A percentile compares a stretch with the other conserved stretches of the same genome.
Conservation (phyloP, 2,888 invertebrate genomes). For the Leptopilina syphax region DNA sequence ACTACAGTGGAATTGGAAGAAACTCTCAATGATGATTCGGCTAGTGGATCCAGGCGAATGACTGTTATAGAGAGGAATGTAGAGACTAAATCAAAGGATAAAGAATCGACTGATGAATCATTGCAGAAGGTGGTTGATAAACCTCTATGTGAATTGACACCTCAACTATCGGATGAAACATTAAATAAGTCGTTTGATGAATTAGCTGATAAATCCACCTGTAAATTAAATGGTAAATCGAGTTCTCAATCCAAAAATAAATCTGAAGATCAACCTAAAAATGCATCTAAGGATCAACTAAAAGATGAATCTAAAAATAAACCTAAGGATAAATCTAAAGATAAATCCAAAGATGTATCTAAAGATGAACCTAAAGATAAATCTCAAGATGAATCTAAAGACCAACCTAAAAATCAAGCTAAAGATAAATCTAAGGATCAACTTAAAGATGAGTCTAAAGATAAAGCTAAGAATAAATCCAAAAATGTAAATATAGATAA, state of each 20-base stretch:
- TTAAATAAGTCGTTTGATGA: background rate
- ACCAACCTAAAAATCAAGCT: too few species aligned
- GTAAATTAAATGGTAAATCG: too few species aligned
- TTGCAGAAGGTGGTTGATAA: background rate
- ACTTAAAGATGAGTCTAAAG: too few species aligned
- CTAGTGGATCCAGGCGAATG: background rate
- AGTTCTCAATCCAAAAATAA: background rate
- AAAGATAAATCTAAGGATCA: too few species aligned
- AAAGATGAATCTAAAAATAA: too few species aligned
- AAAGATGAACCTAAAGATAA: too few species aligned
- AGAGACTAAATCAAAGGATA: background rate
- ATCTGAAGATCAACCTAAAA: background rate
- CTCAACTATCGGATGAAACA: background rate
- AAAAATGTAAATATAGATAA: too few species aligned
- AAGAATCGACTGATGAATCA: background rate
- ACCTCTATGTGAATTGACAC: background rate
- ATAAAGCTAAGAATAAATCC: too few species aligned
- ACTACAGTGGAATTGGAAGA: constrained; percentile 39
- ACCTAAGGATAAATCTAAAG: too few species aligned
- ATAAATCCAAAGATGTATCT: too few species aligned
- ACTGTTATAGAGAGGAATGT: constrained; percentile 5
- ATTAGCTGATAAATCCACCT: background rate
- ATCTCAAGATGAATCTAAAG: too few species aligned
- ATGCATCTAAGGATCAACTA: too few species aligned
- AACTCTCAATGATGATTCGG: background rate